These are phyloP conservation scores for Muntiacus muntjak DNA, from an alignment of 2,113 vertebrate species.

Conservation along the genomic window DNA sequence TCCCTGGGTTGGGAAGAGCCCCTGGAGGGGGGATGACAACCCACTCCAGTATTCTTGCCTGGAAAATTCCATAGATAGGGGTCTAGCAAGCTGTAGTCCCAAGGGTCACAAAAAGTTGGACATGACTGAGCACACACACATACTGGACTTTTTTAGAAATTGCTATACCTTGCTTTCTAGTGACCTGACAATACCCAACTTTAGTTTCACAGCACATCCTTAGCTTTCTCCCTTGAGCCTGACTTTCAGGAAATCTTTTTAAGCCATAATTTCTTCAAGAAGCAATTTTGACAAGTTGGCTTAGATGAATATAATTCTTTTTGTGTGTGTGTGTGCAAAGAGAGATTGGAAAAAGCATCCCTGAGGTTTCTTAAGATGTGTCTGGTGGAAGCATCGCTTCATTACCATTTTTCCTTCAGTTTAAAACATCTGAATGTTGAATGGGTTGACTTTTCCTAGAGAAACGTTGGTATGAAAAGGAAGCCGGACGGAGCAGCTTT, in stretches of 20 bases:
- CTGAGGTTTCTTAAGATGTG: background rate
- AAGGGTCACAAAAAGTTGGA: background rate
- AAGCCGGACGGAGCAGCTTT: background rate
- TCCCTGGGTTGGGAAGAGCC: background rate
- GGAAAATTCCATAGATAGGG: background rate
- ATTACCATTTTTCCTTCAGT: background rate
- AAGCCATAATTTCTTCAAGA: background rate
- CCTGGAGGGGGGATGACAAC: background rate
- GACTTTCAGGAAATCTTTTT: conserved; percentile 1
- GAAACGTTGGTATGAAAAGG: background rate
- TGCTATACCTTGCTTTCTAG: background rate
- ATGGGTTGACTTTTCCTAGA: background rate
- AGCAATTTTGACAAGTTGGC: conserved; percentile 7
- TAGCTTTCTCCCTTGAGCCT: background rate
- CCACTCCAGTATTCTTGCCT: background rate
- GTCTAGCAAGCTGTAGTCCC: background rate
- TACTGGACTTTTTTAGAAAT: background rate
- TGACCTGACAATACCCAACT: background rate
- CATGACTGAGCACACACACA: background rate
- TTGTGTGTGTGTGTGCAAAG: background rate
- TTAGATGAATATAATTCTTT: background rate
- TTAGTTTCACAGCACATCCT: background rate
- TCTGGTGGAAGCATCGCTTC: background rate
- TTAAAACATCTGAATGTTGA: background rate
- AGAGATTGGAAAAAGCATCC: background rate